Base-by-base conservation (phyloP, 2,113 vertebrate species). In the Raphicerus campestris region DNA sequence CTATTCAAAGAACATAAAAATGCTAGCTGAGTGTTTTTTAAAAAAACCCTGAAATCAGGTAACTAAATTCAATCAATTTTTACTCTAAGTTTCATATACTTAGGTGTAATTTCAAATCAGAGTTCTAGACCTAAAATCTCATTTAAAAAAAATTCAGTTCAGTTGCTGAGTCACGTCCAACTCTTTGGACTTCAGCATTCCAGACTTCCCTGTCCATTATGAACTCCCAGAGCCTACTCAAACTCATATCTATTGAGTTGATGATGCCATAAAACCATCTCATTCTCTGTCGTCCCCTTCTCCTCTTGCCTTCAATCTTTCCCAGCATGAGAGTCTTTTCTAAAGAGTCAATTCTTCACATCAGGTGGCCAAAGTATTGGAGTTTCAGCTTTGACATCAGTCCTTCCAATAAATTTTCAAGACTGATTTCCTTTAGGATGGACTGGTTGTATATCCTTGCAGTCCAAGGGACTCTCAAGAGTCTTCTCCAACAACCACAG, bases 21-120 rank as follows among this genome's bases (percentile, higher is more conserved):
- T 81, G 32, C 17, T 81, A 80, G 78, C 78, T 81, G 49, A 81
- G 10, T 51, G 49, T 53, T 80, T 51, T 2, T 42, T 42, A 30
- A 53, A 53, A 80, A 81, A 53, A 13, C 2, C 19, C 20, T 32
- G 19, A 20, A 81, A 53, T 81, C 19, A 24, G 32, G 32, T 35
- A 82, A 84, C 7, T 66, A 89, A 75, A 70, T 90, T 96, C 2
- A 97, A 92, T 10, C 17, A 63, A 30, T 42, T 91, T 97, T 97
- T 94, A 75, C 89, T 87, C n/a, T 0, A 32, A 66, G 35, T 78
- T 94, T 95, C 89, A 75, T 2, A 83, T 91, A 45, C 6, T 28
- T 28, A 47, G 32, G 8, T 66, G 7, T 53, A 92, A 94, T 93
- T 87, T 95, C 35, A 93, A 90, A 77, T 90, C 39, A 96, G n/a